Evolutionary conservation across 2,888 invertebrate genomes (phyloP).

Genomic region (Caenorhabditis sp.): DNA sequence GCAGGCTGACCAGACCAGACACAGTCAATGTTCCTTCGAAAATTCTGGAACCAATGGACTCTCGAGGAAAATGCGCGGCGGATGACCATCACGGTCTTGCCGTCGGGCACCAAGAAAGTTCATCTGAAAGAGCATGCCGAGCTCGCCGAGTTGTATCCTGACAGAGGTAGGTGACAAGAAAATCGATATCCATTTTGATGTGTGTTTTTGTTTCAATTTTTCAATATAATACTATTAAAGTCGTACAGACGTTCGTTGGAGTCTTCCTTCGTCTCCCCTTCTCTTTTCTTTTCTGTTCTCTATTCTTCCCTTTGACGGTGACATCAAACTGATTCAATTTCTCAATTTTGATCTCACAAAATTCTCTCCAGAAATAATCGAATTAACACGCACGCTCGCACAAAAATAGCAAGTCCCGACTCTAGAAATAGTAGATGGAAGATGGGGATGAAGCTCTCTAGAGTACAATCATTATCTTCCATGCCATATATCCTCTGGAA

Average conservation of each 20-base stretch:
- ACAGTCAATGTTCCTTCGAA: constrained; percentile 77
- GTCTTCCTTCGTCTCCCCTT: background rate
- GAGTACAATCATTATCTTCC: constrained; percentile 48
- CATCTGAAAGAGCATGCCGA: constrained; percentile 68
- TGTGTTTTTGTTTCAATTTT: constrained; percentile 10
- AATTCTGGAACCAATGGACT: constrained; percentile 82
- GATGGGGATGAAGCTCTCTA: constrained; percentile 37
- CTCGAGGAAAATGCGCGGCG: constrained; percentile 77
- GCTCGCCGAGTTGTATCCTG: constrained; percentile 70
- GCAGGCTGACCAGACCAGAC: constrained; percentile 36
- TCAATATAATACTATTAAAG: constrained; percentile 26
- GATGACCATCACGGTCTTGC: constrained; percentile 76
- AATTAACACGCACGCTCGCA: constrained; percentile 19
- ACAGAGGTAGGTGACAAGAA: constrained; percentile 66
- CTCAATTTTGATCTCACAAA: constrained; percentile 1
- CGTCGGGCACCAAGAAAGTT: constrained; percentile 75
- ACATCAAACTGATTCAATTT: constrained; percentile 43
- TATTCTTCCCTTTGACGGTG: constrained; percentile 1
- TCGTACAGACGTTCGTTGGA: constrained; percentile 43
- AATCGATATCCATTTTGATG: background rate
- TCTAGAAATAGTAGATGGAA: background rate
- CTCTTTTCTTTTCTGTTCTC: background rate
- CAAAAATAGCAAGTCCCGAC: constrained; percentile 27
- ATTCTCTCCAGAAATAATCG: constrained; percentile 18
- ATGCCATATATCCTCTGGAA: constrained; percentile 32